These are phyloP conservation scores for Isichthys henryi DNA, from an alignment of 2,113 vertebrate genomes.

Conservation along the genomic window DNA sequence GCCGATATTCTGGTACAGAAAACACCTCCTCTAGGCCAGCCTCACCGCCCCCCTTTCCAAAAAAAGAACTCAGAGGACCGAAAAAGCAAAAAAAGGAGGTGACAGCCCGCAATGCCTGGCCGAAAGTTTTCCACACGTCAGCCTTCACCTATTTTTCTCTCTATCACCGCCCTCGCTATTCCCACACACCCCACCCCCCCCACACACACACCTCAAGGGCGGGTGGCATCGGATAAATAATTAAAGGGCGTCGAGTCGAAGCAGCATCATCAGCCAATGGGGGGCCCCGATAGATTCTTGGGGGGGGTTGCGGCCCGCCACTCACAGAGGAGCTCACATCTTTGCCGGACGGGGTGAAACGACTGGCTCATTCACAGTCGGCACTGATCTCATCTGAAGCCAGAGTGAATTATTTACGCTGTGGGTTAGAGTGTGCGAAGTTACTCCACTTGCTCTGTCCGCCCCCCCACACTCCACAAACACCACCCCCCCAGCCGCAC, in stretches of 20 bases:
- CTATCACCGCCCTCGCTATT: not conserved
- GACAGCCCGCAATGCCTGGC: not conserved
- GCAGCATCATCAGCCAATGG: conserved; percentile 42
- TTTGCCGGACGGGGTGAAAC: conserved; percentile 27
- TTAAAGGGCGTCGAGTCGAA: conserved; percentile 29
- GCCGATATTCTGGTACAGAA: not conserved
- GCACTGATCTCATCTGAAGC: conserved; percentile 47
- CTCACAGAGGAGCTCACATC: conserved; percentile 28
- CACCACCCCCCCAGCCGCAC: not conserved
- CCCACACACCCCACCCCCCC: not conserved
- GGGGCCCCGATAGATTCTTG: conserved; percentile 31
- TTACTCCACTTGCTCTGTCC: not conserved
- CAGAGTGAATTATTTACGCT: conserved; percentile 56
- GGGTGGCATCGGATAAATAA: conserved; percentile 46
- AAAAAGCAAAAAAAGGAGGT: not conserved
- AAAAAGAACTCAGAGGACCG: not conserved
- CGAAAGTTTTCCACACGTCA: not conserved
- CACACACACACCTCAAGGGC: conserved; percentile 4
- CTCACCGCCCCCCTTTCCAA: not conserved
- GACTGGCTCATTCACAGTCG: conserved; percentile 31
- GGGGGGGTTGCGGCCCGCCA: conserved; percentile 30
- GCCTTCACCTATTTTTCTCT: not conserved
- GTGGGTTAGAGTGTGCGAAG: conserved; percentile 34
- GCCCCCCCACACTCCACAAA: not conserved
- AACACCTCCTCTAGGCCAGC: not conserved